These are phyloP conservation scores for Hyalella azteca DNA, from an alignment of 2,888 invertebrate species.

Conservation along the genomic window DNA sequence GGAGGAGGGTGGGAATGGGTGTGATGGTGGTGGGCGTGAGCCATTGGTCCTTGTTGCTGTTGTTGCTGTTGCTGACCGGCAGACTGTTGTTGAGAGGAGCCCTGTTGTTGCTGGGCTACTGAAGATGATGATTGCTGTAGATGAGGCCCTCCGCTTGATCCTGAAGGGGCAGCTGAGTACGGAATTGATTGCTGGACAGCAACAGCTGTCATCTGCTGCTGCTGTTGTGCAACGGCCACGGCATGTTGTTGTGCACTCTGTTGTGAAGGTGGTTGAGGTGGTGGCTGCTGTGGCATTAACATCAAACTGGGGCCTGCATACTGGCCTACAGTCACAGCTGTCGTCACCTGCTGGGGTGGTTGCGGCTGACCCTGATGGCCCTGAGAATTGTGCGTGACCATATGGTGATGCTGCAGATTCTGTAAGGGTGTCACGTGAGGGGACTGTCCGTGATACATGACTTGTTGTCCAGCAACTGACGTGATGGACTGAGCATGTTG, in stretches of 20 bases:
- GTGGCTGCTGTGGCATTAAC: neutral
- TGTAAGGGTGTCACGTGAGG: conserved; percentile 1
- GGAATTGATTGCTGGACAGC: conserved; percentile 28
- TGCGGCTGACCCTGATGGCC: conserved; percentile 31
- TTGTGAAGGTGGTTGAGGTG: neutral
- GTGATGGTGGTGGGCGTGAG: conserved; percentile 24
- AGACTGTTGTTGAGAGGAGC: neutral
- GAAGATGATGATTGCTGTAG: neutral
- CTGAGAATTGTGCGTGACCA: conserved; percentile 44
- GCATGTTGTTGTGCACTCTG: conserved; percentile 15
- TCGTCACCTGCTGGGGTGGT: conserved; percentile 39
- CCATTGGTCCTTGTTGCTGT: neutral
- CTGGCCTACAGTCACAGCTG: neutral
- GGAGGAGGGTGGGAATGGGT: neutral
- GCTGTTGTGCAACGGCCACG: conserved; percentile 21
- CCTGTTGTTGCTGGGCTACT: neutral
- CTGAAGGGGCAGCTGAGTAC: neutral
- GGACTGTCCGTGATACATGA: conserved; percentile 15
- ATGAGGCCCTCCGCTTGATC: neutral
- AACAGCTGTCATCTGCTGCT: neutral
- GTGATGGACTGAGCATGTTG: neutral
- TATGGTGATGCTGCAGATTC: conserved; percentile 39
- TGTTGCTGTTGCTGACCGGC: conserved; percentile 2
- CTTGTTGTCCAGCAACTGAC: neutral
- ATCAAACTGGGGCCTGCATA: neutral